Conservation (phyloP, 2,113 vertebrate genomes). For the Progne subis region DNA sequence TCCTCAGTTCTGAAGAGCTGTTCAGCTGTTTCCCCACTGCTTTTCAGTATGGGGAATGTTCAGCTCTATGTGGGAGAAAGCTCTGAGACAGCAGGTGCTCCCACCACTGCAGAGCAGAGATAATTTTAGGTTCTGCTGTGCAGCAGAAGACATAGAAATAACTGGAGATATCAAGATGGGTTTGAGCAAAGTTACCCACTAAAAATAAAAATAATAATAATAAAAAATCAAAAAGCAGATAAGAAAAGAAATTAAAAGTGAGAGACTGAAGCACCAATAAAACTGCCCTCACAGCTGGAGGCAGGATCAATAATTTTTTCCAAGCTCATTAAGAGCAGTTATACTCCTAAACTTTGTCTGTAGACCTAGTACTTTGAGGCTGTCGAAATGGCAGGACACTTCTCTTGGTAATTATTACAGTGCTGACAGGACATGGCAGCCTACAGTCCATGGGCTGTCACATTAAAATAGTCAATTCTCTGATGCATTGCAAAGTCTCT, state of each 20-base stretch:
- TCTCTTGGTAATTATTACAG: neutral
- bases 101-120: neutral
- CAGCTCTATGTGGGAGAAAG: neutral
- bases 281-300: neutral
- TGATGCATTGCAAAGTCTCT: neutral
- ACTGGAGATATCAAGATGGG: neutral
- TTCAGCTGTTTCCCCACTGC: neutral
- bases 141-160: neutral
- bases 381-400: neutral
- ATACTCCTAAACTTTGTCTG: neutral
- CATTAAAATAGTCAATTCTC: neutral
- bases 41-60: neutral
- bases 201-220: neutral
- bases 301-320: neutral
- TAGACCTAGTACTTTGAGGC: neutral
- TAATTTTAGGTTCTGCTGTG: neutral
- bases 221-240: accelerated
- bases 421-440: neutral
- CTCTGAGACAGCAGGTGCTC: neutral
- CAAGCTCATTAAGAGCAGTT: neutral
- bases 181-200: neutral
- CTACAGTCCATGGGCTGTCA: neutral
- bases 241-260: neutral
- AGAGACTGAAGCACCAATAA: neutral
- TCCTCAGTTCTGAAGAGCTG: neutral